A percentile compares a stretch with the other conserved stretches of the same genome.
Evolutionary conservation across 2,888 invertebrate genomes (phyloP).

Genomic region (Germaria angustata): DNA sequence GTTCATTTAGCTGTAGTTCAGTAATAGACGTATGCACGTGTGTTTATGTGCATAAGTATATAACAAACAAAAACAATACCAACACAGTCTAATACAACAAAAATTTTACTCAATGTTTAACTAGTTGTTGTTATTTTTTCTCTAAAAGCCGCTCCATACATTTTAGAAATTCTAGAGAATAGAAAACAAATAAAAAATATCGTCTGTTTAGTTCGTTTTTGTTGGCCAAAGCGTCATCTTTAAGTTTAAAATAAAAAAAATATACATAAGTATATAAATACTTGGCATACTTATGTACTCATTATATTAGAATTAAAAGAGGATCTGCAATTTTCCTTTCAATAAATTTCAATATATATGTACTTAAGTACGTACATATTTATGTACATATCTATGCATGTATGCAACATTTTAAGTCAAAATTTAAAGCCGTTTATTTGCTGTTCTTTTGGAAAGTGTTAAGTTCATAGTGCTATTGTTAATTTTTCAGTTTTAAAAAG

Average conservation of each 20-base stretch:
- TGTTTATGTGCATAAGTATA: not conserved
- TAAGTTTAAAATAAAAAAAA: conserved; percentile 40
- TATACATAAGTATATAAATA: not conserved
- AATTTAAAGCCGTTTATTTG: not conserved
- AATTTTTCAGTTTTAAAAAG: conserved; percentile 12
- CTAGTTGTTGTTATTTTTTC: conserved; percentile 23
- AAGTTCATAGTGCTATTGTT: conserved; percentile 24
- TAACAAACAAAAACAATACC: conserved; percentile 6
- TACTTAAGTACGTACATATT: no score
- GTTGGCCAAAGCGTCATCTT: conserved; percentile 65
- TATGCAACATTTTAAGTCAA: not conserved
- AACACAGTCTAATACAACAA: conserved; percentile 3
- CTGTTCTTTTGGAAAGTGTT: conserved; percentile 5
- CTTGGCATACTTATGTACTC: not conserved
- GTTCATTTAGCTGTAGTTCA: conserved; percentile 36
- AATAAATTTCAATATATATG: no score
- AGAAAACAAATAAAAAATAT: conserved; percentile 23
- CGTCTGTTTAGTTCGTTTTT: conserved; percentile 68
- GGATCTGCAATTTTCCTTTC: no score
- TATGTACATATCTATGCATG: not conserved
- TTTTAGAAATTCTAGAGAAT: conserved; percentile 43
- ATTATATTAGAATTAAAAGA: not conserved
- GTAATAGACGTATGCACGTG: conserved; percentile 1
- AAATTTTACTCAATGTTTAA: conserved; percentile 12
- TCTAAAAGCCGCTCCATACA: conserved; percentile 46